phyloP scores from a whole-genome alignment of 2,888 invertebrate species.

The Meandrusa payeni region DNA sequence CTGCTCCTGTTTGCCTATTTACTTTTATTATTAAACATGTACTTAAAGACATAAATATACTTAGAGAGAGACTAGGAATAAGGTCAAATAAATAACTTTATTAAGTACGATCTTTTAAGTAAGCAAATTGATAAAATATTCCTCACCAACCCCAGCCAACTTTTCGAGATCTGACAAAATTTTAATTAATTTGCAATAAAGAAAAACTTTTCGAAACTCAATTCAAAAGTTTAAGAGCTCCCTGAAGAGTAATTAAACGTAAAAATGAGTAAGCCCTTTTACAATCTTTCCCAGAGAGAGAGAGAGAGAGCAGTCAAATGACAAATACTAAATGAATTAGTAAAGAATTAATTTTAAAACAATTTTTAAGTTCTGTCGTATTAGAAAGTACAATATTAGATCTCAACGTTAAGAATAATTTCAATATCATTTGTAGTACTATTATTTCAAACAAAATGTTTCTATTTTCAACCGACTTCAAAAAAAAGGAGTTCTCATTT shows the following conservation, averaged over 20 bases:
- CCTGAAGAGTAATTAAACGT: constrained; percentile 15
- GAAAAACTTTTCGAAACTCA: constrained; percentile 9
- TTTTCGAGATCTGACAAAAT: constrained; percentile 5
- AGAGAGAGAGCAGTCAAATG: constrained; percentile 10
- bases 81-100: not conserved
- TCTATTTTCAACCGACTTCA: too few species aligned
- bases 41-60: too few species aligned
- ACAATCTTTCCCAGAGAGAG: constrained; percentile 7
- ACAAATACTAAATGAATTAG: constrained; percentile 7
- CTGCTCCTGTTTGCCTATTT: too few species aligned
- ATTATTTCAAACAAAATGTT: too few species aligned
- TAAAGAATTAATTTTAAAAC: not conserved
- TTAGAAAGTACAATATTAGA: too few species aligned
- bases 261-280: constrained; percentile 15
- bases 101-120: too few species aligned
- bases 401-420: too few species aligned
- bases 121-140: not conserved
- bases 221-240: constrained; percentile 14
- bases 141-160: not conserved
- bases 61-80: too few species aligned
- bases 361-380: too few species aligned
- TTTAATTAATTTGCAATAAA: constrained; percentile 14
- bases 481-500: too few species aligned
- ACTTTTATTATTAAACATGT: too few species aligned
- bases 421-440: too few species aligned